phyloP scores from a whole-genome alignment of 2,888 invertebrate genomes.

The Athalia rosae region DNA sequence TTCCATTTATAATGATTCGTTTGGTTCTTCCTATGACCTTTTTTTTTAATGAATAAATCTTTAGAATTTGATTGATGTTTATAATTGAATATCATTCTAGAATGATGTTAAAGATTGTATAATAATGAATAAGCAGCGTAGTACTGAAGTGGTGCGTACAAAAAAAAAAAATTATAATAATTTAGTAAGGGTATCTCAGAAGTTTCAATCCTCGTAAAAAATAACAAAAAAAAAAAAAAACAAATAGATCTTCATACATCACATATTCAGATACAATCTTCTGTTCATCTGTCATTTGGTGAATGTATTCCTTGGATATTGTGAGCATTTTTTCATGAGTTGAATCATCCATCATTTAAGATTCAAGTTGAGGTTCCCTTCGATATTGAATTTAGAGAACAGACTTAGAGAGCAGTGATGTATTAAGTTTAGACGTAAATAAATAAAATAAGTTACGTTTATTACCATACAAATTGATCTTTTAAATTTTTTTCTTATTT shows the following conservation, averaged over 20 bases:
- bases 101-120: conserved; percentile 38
- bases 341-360: not conserved
- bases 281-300: not conserved
- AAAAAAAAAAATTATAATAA: conserved; percentile 23
- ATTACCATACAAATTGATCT: conserved; percentile 35
- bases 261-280: not conserved
- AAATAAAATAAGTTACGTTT: conserved; percentile 43
- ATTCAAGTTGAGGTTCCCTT: not conserved
- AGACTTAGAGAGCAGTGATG: conserved; percentile 22
- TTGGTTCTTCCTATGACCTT: not conserved
- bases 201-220: not conserved
- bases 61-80: conserved; percentile 26
- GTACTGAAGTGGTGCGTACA: conserved; percentile 28
- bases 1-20: conserved; percentile 19
- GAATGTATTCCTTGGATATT: conserved; percentile 5
- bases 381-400: conserved; percentile 16
- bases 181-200: conserved; percentile 22
- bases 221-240: no score
- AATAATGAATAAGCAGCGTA: conserved; percentile 38
- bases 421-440: conserved; percentile 35
- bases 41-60: conserved; percentile 25
- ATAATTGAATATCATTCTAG: conserved; percentile 26
- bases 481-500: conserved; percentile 18
- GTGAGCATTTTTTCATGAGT: conserved; percentile 6
- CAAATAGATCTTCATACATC: not conserved